Conservation (phyloP, 35 echinoderm and acorn worm genomes). For the Ophiothrix spiculata region DNA sequence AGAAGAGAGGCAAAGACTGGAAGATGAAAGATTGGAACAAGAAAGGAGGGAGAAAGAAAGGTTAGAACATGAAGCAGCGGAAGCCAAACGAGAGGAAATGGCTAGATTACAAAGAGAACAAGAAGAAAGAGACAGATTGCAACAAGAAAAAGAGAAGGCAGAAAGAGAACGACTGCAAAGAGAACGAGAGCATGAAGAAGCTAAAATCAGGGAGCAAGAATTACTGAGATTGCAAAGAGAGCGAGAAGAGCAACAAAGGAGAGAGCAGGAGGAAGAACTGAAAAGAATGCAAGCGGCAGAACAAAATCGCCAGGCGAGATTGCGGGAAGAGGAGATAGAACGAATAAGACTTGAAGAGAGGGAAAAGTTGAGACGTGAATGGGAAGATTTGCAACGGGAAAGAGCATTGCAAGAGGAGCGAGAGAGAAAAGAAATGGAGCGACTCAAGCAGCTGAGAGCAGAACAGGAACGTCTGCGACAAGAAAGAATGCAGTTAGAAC, state of each 20-base stretch:
- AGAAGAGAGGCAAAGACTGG: constrained; percentile 53
- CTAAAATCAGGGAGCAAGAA: constrained; percentile 38
- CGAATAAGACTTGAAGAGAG: constrained; percentile 66
- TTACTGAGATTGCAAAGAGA: background rate
- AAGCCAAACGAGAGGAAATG: constrained; percentile 34
- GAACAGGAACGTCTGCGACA: constrained; percentile 62
- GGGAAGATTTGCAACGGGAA: constrained; percentile 72
- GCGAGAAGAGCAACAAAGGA: constrained; percentile 43
- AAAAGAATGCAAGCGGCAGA: constrained; percentile 7
- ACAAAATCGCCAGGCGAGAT: constrained; percentile 24
- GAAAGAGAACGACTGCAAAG: constrained; percentile 17
- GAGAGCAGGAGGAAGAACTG: constrained; percentile 13
- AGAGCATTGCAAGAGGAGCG: constrained; percentile 58
- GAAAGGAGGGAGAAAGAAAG: constrained; percentile 39
- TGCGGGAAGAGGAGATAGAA: constrained; percentile 70
- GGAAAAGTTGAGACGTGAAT: constrained; percentile 62
- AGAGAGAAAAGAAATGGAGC: constrained; percentile 39
- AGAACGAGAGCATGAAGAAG: constrained; percentile 29
- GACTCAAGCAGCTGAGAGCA: constrained; percentile 39
- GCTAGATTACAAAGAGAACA: constrained; percentile 36
- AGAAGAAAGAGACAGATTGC: constrained; percentile 40
- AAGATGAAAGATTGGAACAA: constrained; percentile 39
- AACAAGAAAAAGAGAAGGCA: constrained; percentile 49
- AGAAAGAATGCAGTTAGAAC: constrained; percentile 44
- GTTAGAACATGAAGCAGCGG: constrained; percentile 33